Evolutionary conservation across 2,113 vertebrate genomes (phyloP), one percentile per base, ranked within the genome.

Genomic region (Catharus minimus): DNA sequence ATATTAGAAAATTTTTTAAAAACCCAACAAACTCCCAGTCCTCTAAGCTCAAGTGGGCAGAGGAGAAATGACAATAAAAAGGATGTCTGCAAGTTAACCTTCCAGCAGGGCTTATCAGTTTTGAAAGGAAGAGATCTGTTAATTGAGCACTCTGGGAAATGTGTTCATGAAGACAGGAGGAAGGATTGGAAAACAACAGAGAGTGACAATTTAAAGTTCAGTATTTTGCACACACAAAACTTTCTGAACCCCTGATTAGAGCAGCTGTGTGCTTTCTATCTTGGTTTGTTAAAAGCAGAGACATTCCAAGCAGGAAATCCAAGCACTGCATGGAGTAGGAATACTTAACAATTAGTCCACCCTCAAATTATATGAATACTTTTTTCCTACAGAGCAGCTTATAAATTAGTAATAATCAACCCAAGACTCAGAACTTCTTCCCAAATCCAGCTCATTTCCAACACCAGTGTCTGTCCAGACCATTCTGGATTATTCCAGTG

Each of bases 81-180:
- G 81, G 86, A 93, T 65, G 61, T 64, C 69, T 84, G 86, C 73
- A 67, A 60, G 33, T 86, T 92, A 92, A 86, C 81, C 83, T 94
- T 86, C 32, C 53, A 81, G 27, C 36, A 61, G 38, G 23, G 53
- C 10, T 77, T 76, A 71, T 69, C 65, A 64, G n/a, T 32, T 86
- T 30, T 38, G 69, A 83, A 71, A 86, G 73, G 36, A 90, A 90
- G 30, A 89, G 17, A 36, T 53, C 47, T 87, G 19, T 36, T 87
- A 84, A 82, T 7, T 83, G 72, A 74, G 27, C 2, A 1, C 15
- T 81, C 27, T 78, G 36, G 61, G 30, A 95, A 83, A 75, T 39
- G 22, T 20, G 20, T 52, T 90, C 75, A 26, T 67, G 47, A 64
- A 57, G 55, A 52, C 5, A 39, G 30, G n/a, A 84, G 50, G 43